These are phyloP conservation scores for Mesochorus sp. DNA, from an alignment of 2,888 invertebrate genomes.

Conservation along the genomic window DNA sequence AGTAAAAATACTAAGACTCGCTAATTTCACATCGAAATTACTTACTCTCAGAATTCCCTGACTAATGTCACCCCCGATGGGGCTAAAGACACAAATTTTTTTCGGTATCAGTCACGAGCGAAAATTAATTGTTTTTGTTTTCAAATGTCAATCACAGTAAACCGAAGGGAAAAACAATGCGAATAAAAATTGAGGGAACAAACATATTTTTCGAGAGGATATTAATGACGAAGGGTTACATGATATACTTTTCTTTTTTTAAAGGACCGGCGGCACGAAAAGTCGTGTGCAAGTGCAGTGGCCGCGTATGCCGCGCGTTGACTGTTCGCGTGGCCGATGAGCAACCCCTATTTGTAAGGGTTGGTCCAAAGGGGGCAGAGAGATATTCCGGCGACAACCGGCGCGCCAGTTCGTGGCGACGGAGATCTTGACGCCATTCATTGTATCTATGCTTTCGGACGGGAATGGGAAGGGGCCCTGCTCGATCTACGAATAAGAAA, in stretches of 20 bases:
- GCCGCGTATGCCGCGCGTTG: slow-evolving; percentile 58
- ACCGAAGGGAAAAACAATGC: no score
- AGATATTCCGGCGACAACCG: slow-evolving; percentile 72
- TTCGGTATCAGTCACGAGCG: no score
- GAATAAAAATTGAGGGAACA: no score
- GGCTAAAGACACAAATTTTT: no score
- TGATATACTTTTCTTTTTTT: no score
- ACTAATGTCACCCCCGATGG: no score
- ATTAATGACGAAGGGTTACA: no score
- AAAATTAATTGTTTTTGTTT: no score
- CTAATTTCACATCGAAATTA: not conserved
- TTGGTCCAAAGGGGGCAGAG: slow-evolving; percentile 56
- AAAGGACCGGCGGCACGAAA: no score
- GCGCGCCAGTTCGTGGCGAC: slow-evolving; percentile 76
- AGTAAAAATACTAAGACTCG: not conserved
- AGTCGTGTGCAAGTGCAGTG: slow-evolving; percentile 41
- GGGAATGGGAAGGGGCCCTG: slow-evolving; percentile 12
- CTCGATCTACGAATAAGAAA: slow-evolving; percentile 35
- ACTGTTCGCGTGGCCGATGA: slow-evolving; percentile 66
- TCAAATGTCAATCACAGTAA: no score
- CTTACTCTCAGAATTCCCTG: slow-evolving; percentile 3
- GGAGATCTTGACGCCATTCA: slow-evolving; percentile 78
- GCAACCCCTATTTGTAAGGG: slow-evolving; percentile 74
- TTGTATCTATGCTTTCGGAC: slow-evolving; percentile 64
- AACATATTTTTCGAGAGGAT: no score